Conservation (phyloP, 2,113 vertebrate species). For the Spea bombifrons region DNA sequence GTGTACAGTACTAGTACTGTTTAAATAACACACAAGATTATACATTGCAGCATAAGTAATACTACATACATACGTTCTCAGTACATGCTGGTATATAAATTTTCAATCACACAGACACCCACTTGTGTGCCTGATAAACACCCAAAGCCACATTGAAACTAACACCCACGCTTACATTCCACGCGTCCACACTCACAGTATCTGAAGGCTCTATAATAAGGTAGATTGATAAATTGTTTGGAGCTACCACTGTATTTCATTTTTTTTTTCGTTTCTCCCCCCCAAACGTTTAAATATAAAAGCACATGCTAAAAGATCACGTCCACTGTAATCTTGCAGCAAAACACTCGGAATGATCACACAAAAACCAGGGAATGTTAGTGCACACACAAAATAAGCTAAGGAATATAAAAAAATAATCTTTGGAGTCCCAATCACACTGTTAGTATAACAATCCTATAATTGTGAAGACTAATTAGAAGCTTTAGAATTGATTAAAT, state of each 20-base stretch:
- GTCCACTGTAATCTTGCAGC: slow-evolving; percentile 78
- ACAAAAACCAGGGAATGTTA: slow-evolving; percentile 84
- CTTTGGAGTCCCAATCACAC: slow-evolving; percentile 89
- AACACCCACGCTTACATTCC: slow-evolving; percentile 56
- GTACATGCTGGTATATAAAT: slow-evolving; percentile 74
- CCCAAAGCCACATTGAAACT: slow-evolving; percentile 58
- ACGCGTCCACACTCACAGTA: slow-evolving; percentile 75
- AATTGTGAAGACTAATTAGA: slow-evolving; percentile 78
- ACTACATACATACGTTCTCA: slow-evolving; percentile 75
- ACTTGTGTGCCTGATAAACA: slow-evolving; percentile 45
- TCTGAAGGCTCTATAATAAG: slow-evolving; percentile 82
- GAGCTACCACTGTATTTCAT: slow-evolving; percentile 63
- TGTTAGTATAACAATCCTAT: slow-evolving; percentile 78
- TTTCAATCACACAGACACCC: slow-evolving; percentile 39
- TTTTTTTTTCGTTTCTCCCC: slow-evolving; percentile 57
- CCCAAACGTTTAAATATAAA: slow-evolving; percentile 70
- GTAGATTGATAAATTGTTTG: slow-evolving; percentile 79
- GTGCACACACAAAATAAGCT: slow-evolving; percentile 78
- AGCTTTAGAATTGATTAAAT: slow-evolving; percentile 78
- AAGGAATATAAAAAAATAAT: slow-evolving; percentile 63
- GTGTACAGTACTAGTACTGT: slow-evolving; percentile 89
- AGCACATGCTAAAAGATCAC: slow-evolving; percentile 82
- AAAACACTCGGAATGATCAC: slow-evolving; percentile 79
- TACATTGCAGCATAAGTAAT: slow-evolving; percentile 82
- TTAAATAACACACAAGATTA: slow-evolving; percentile 88